Conservation (phyloP, 2,113 vertebrate species). For the Sula dactylatra region DNA sequence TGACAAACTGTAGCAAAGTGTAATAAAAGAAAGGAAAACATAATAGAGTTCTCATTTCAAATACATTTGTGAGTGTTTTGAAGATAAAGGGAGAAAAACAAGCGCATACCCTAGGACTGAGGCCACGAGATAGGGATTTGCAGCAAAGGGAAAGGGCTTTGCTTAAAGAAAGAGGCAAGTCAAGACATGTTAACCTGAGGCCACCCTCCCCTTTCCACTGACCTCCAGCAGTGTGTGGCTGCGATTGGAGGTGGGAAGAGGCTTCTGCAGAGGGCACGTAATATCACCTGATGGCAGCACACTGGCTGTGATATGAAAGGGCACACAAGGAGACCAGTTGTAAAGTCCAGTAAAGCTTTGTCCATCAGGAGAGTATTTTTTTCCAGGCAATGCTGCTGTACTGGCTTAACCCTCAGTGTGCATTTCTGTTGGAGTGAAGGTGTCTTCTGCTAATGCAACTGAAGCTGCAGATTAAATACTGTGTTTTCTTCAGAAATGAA, state of each 20-base stretch:
- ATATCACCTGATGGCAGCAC: not conserved
- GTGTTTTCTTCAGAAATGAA: not conserved
- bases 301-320: not conserved
- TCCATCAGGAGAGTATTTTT: not conserved
- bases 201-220: not conserved
- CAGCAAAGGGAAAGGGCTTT: conserved; percentile 5
- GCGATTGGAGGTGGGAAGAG: not conserved
- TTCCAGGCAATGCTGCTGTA: not conserved
- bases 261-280: not conserved
- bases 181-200: not conserved
- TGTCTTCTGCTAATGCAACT: not conserved
- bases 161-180: conserved; percentile 10
- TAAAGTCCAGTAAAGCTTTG: not conserved
- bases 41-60: conserved; percentile 49
- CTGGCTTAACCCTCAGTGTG: not conserved
- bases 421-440: not conserved
- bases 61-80: conserved; percentile 52
- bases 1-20: conserved; percentile 43
- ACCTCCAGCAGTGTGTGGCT: not conserved
- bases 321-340: not conserved
- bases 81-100: conserved; percentile 67
- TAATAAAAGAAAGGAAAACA: conserved; percentile 67
- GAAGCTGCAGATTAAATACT: not conserved
- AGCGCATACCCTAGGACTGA: not conserved
- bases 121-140: conserved; percentile 12